Evolutionary conservation across 2,888 invertebrate genomes (phyloP).

Genomic region (Phyto melanocephala): DNA sequence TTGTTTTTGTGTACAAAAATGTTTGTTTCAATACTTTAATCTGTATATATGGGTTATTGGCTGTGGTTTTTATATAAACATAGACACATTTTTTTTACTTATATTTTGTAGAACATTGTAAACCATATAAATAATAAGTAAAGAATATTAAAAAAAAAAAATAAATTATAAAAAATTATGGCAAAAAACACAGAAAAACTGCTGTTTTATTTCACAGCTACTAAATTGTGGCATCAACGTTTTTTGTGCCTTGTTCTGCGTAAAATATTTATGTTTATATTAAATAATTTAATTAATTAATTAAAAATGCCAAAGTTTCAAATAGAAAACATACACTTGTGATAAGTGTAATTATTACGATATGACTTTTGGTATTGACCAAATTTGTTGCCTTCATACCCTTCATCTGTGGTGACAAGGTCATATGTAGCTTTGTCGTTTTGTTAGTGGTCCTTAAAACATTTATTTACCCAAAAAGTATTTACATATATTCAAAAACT

Average conservation of each 20-base stretch:
- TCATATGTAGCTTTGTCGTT: too few relatives aligned
- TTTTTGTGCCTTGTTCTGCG: not conserved
- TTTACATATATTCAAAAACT: too few relatives aligned
- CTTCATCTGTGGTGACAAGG: too few relatives aligned
- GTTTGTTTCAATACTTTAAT: conserved; percentile 24
- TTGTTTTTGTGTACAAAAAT: not conserved
- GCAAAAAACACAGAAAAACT: not conserved
- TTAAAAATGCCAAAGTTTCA: too few relatives aligned
- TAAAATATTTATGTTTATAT: not conserved
- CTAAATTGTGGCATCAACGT: conserved; percentile 24
- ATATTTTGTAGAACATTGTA: not conserved
- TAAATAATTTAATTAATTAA: not conserved
- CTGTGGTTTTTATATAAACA: not conserved
- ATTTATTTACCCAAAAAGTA: too few relatives aligned
- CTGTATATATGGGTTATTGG: conserved; percentile 12
- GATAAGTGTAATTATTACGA: too few relatives aligned
- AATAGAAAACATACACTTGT: too few relatives aligned
- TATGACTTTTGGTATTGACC: too few relatives aligned
- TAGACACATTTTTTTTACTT: not conserved
- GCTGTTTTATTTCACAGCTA: conserved; percentile 21
- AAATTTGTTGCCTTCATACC: too few relatives aligned
- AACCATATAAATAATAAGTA: not conserved
- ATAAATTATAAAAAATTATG: not conserved
- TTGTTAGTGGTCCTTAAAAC: too few relatives aligned
- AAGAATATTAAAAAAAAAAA: not conserved